phyloP scores from a whole-genome alignment of 2,797 vertebrate species.

The Gouania willdenowi region DNA sequence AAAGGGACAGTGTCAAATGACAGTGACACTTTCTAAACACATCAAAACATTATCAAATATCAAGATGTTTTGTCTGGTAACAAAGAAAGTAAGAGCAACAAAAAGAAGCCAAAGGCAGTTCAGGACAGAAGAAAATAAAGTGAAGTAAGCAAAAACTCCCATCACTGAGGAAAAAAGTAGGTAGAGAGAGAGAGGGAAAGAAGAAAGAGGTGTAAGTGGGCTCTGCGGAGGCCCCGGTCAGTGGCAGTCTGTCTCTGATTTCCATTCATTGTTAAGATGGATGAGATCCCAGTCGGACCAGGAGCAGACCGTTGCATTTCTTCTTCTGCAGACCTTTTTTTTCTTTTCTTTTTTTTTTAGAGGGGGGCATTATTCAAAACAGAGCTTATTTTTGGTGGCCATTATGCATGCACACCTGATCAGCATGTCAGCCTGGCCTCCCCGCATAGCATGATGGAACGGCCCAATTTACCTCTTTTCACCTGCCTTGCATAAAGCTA shows the following conservation, averaged over 20 bases:
- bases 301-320: conserved; percentile 91
- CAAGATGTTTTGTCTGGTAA: too few relatives aligned
- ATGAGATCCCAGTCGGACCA: conserved; percentile 90
- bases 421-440: conserved; percentile 87
- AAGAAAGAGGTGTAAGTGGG: conserved; percentile 69
- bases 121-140: neutral
- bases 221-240: conserved; percentile 69
- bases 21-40: too few relatives aligned
- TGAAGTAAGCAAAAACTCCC: conserved; percentile 4
- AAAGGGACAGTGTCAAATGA: too few relatives aligned
- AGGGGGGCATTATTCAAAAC: conserved; percentile 93
- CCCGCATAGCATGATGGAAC: conserved; percentile 88
- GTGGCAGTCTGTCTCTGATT: conserved; percentile 86
- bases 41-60: too few relatives aligned
- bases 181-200: conserved; percentile 26
- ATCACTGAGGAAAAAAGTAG: too few relatives aligned
- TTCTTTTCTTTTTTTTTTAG: conserved; percentile 1
- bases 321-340: conserved; percentile 27
- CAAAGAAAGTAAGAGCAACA: neutral
- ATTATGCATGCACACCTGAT: conserved; percentile 98
- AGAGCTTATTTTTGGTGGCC: conserved; percentile 93
- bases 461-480: conserved; percentile 91
- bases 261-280: conserved; percentile 95
- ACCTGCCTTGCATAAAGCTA: conserved; percentile 87
- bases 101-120: too few relatives aligned